Conservation (phyloP, 2,888 invertebrate species). For the Cyrtodaria siliqua region DNA sequence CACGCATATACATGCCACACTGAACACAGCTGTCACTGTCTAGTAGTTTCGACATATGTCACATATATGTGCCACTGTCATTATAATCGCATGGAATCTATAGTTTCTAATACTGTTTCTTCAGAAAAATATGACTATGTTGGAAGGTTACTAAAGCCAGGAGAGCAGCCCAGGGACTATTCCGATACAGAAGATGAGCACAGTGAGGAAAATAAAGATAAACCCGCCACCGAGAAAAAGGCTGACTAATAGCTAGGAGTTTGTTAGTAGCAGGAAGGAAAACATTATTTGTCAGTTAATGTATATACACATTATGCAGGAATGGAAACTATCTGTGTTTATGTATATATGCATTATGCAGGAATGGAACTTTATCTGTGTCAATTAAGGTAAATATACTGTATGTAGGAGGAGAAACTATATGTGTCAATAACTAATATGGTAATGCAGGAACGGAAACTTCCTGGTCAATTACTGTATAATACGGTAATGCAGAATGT, state of each 20-base stretch:
- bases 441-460: too few relatives aligned
- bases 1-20: not conserved
- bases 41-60: too few relatives aligned
- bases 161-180: slow-evolving; percentile 95
- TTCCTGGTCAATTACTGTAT: too few relatives aligned
- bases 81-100: too few relatives aligned
- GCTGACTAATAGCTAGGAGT: slow-evolving; percentile 57
- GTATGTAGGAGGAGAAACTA: too few relatives aligned
- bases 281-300: not conserved
- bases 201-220: slow-evolving; percentile 69
- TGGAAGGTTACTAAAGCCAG: slow-evolving; percentile 95
- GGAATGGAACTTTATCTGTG: too few relatives aligned
- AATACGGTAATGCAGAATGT: too few relatives aligned
- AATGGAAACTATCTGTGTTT: not conserved
- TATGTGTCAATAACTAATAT: too few relatives aligned
- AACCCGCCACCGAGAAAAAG: slow-evolving; percentile 70
- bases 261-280: not conserved
- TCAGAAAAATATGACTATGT: slow-evolving; percentile 97
- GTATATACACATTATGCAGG: not conserved
- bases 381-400: too few relatives aligned
- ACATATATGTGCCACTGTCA: too few relatives aligned
- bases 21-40: too few relatives aligned
- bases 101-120: slow-evolving; percentile 84
- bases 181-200: slow-evolving; percentile 92
- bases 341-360: too few relatives aligned